phyloP scores from a whole-genome alignment of 2,888 invertebrate species.

The Diarsia dahlii region DNA sequence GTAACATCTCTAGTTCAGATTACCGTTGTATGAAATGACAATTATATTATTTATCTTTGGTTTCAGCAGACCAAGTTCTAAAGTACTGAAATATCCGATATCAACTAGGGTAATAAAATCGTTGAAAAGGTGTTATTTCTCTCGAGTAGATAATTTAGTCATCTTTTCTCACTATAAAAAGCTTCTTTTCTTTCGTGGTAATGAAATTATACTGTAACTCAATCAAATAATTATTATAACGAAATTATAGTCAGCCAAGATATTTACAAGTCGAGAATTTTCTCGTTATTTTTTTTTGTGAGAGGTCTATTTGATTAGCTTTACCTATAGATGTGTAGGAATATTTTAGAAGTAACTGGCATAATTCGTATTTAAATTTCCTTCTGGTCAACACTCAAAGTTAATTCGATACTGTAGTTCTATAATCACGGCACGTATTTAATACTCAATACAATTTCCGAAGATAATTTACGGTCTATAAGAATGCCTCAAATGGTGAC shows the following conservation, averaged over 20 bases:
- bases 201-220: not conserved
- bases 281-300: not conserved
- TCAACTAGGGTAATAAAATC: not conserved
- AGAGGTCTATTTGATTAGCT: not conserved
- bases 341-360: not conserved
- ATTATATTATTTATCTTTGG: slow-evolving; percentile 9
- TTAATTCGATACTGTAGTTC: not conserved
- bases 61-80: not conserved
- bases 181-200: not conserved
- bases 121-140: not conserved
- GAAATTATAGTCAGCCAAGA: too few species aligned
- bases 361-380: not conserved
- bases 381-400: not conserved
- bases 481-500: too few species aligned
- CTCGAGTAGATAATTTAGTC: not conserved
- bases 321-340: not conserved
- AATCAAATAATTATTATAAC: not conserved
- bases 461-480: not conserved
- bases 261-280: not conserved
- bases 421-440: not conserved
- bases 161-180: not conserved
- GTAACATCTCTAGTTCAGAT: not conserved
- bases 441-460: not conserved
- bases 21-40: slow-evolving; percentile 10
- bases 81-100: not conserved